A percentile compares a stretch with the other conserved stretches of the same genome.
Evolutionary conservation across 1,140 invertebrate genomes (phyloP).

Genomic region (Camponotus pennsylvanicus): DNA sequence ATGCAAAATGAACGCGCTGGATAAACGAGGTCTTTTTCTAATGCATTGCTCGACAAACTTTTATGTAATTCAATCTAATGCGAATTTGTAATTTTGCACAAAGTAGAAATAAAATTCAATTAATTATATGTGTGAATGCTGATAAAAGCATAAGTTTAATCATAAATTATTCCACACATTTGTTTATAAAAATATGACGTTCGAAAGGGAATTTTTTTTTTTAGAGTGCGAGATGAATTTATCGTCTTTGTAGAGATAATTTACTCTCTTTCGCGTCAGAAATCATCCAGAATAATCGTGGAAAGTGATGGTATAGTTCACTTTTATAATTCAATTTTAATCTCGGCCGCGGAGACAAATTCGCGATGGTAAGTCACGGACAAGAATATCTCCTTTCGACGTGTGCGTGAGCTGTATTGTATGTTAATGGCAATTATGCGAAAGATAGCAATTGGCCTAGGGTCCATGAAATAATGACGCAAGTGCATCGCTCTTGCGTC

Average conservation of each 20-base stretch:
- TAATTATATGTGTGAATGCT: background rate
- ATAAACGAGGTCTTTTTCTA: background rate
- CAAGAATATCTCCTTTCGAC: conserved; percentile 43
- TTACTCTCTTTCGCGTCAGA: background rate
- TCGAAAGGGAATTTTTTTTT: background rate
- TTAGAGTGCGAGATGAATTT: background rate
- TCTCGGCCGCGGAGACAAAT: conserved; percentile 47
- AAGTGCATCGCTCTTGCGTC: conserved; percentile 43
- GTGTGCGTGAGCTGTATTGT: conserved; percentile 70
- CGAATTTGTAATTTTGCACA: background rate
- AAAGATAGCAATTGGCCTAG: conserved; percentile 59
- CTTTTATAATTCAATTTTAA: background rate
- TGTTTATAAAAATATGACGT: background rate
- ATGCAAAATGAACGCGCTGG: conserved; percentile 5
- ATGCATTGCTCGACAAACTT: background rate
- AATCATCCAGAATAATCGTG: background rate
- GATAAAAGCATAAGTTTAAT: background rate
- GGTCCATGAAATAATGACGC: conserved; percentile 62
- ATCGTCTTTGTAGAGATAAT: background rate
- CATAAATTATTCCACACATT: background rate
- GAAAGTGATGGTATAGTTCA: conserved; percentile 17
- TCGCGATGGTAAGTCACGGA: conserved; percentile 69
- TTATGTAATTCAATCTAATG: background rate
- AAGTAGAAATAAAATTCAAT: background rate
- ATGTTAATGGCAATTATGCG: conserved; percentile 73